Conservation (phyloP, 2,113 vertebrate genomes). For the Ctenodactylus gundi region DNA sequence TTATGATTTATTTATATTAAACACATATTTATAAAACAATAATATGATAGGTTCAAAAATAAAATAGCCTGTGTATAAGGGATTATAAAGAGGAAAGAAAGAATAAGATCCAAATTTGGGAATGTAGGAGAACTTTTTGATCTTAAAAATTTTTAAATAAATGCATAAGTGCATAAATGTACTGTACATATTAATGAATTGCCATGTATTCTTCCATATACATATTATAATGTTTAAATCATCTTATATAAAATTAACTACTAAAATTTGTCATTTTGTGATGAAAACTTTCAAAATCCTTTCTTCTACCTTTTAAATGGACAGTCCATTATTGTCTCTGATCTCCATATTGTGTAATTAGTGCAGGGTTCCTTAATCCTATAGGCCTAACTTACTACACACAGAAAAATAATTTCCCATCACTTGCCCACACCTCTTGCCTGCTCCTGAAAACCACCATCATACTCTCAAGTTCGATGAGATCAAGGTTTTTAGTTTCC, state of each 20-base stretch:
- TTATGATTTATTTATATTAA: constrained; percentile 21
- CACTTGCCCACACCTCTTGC: not conserved
- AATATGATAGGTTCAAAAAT: not conserved
- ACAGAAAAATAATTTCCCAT: not conserved
- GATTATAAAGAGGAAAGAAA: not conserved
- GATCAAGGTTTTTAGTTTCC: not conserved
- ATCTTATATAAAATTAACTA: not conserved
- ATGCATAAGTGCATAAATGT: not conserved
- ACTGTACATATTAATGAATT: not conserved
- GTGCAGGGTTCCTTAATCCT: not conserved
- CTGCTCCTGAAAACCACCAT: not conserved
- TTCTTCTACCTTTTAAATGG: not conserved
- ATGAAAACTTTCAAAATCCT: not conserved
- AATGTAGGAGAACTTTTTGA: not conserved
- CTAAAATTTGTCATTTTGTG: not conserved
- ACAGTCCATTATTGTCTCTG: no score
- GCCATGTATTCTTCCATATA: not conserved
- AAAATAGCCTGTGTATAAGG: not conserved
- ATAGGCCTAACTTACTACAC: not conserved
- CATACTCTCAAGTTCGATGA: not conserved
- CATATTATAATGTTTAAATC: not conserved
- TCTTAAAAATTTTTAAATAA: not conserved
- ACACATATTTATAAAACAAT: not conserved
- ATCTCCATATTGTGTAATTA: not conserved
- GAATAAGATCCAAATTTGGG: not conserved